Base-by-base conservation (phyloP, 2,797 vertebrate species). In the Pagetopsis macropterus region DNA sequence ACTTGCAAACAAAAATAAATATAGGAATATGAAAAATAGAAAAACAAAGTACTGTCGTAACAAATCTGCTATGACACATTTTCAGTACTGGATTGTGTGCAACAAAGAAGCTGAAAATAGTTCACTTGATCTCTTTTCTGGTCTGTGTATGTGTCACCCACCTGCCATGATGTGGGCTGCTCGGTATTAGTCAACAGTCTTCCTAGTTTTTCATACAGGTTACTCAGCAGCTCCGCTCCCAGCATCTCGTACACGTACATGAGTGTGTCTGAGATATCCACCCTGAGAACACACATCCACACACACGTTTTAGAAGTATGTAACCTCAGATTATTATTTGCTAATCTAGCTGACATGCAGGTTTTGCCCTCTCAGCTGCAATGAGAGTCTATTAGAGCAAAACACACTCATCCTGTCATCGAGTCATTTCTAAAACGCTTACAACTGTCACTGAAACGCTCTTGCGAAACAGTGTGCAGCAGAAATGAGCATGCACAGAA, bases 181-280 rank as follows among this genome's bases (percentile, higher is more conserved):
- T 98, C 97, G 0, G 96, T 94, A 79, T 96, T 96, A 72, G 97
- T 99, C 86, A 99, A 93, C 83, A 98, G 94, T 83, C 97, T 95
- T 51, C 98, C 98, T 63, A 99, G 94, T 90, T 99, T 99, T 88
- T 99, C 98, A 76, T 99, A 99, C 80, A 99, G 95, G 92, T 96
- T 99, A 93, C 98, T 98, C 76, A 99, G 96, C 84, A 99, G 95
- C 94, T 99, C 98, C 0, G 97, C 96, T 6, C 98, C 98, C 88
- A 99, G 93, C 97, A 99, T 99, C 92, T 99, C 98, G 0, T 99
- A 99, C 65, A 99, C 98, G 0, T 99, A 99, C 98, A 99, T 99
- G 87, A 99, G 95, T 0, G 98, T 99, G 91, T 99, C 98, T 2
- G 98, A 99, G 82, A 99, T 98, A 86, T 99, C 98, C 92, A 99